These are phyloP conservation scores for Trididemnum nubilum DNA, from an alignment of 23 tunicate species.

Conservation along the genomic window DNA sequence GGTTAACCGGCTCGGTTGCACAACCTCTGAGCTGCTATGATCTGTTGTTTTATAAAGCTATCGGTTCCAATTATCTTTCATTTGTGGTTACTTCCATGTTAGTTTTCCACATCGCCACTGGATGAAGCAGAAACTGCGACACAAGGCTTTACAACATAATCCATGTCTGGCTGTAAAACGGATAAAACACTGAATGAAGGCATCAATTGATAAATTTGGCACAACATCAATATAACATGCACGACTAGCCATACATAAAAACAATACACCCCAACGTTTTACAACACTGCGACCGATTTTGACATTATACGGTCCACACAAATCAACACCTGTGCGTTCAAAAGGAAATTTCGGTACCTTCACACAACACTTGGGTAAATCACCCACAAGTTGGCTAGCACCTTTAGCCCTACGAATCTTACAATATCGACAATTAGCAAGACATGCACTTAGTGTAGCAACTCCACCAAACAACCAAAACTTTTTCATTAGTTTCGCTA, in stretches of 20 bases:
- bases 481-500: not conserved
- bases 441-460: not conserved
- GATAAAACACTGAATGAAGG: conserved; percentile 21
- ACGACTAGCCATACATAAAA: conserved; percentile 25
- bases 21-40: too few relatives aligned
- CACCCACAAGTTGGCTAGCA: conserved; percentile 21
- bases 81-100: too few relatives aligned
- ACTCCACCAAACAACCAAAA: conserved; percentile 29
- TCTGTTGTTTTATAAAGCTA: too few relatives aligned
- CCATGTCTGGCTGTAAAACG: conserved; percentile 10
- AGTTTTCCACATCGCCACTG: too few relatives aligned
- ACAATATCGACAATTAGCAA: conserved; percentile 4
- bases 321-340: conserved; percentile 28
- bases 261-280: conserved; percentile 29
- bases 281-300: conserved; percentile 19
- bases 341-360: conserved; percentile 29
- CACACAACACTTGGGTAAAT: conserved; percentile 17
- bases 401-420: conserved; percentile 5
- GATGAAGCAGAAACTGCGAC: too few relatives aligned
- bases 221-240: conserved; percentile 25
- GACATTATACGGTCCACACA: conserved; percentile 7
- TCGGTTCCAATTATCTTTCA: too few relatives aligned
- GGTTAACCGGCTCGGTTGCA: too few relatives aligned
- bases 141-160: not conserved
- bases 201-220: conserved; percentile 5